Evolutionary conservation across 2,113 vertebrate species (phyloP).

Genomic region (Scortum barcoo): DNA sequence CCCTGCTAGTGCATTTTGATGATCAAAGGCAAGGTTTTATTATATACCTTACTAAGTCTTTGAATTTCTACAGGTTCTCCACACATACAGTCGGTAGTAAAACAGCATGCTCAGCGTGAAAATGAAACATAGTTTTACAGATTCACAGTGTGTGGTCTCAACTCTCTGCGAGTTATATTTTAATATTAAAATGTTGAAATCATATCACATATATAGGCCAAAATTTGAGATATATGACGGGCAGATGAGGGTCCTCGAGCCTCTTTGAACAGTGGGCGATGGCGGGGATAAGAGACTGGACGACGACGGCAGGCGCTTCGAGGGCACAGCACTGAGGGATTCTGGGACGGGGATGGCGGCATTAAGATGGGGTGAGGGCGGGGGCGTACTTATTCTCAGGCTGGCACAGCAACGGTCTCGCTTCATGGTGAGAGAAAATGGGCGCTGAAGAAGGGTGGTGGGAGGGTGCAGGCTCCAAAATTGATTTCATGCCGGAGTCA

Average conservation of each 20-base stretch:
- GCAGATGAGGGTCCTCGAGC: background rate
- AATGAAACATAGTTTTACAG: constrained; percentile 20
- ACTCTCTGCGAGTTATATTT: constrained; percentile 15
- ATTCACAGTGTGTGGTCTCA: constrained; percentile 45
- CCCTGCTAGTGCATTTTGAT: constrained; percentile 30
- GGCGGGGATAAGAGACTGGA: constrained; percentile 2
- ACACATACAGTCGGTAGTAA: constrained; percentile 28
- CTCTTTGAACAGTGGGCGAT: constrained; percentile 13
- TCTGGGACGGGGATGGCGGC: constrained; percentile 51
- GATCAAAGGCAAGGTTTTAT: constrained; percentile 57
- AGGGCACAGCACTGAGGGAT: constrained; percentile 48
- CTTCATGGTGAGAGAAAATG: constrained; percentile 79
- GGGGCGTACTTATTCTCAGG: constrained; percentile 47
- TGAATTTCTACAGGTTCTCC: constrained; percentile 25
- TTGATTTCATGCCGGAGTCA: constrained; percentile 84
- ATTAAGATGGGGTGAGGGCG: constrained; percentile 28
- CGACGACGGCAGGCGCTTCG: background rate
- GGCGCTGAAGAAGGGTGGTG: constrained; percentile 62
- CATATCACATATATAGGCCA: background rate
- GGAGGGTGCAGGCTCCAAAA: constrained; percentile 73
- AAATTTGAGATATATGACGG: background rate
- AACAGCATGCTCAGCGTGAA: constrained; percentile 22
- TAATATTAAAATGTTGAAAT: constrained; percentile 5
- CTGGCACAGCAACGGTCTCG: constrained; percentile 77
- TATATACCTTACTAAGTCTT: constrained; percentile 20